Base-by-base conservation (phyloP, 2,797 vertebrate species). In the Arremon aurantiirostris region DNA sequence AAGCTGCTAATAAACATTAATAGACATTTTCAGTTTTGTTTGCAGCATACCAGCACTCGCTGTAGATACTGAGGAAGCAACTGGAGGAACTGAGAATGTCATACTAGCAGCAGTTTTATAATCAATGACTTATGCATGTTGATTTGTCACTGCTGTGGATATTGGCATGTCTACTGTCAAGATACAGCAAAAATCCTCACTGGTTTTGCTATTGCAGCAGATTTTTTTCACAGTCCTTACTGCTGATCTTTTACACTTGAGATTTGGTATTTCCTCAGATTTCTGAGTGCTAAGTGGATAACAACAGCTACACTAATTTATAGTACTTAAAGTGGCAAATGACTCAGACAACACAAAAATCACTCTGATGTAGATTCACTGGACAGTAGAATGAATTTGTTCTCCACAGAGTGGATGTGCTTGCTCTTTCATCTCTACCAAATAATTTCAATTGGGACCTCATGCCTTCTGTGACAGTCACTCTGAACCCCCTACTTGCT, bases 1-100 rank as follows among this genome's bases (percentile, higher is more conserved):
- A 69, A 95, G 76, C 46, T 68, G 28, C 89, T 94, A 89, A 84
- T 94, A 94, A 94, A 78, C 70, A 63, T 86, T 86, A 88, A 82
- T 94, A 78, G 63, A 78, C 14, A 66, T 93, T 93, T 93, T 83
- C 52, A 30, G 35, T 66, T 89, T 82, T 95, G 46, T 77, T 94
- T 94, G 66, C 79, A 73, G 44, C 35, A 19, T 59, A 86, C 35
- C 53, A 84, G 27, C 18, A 22, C 26, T 93, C 4, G 1, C 37
- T 85, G 16, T 68, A 53, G 53, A 60, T 81, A 46, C 22, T 63
- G 71, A n/a, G 30, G 55, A 92, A 89, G 41, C 15, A 64, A 35
- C 26, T 73, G 1, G 4, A 56, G 32, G 79, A 91, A 50, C 73
- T 76, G 69, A 34, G 47, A 82, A n/a, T 59, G 14, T 50, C 49